Evolutionary conservation across 2,797 vertebrate species (phyloP).

Genomic region (Margarornis squamiger): DNA sequence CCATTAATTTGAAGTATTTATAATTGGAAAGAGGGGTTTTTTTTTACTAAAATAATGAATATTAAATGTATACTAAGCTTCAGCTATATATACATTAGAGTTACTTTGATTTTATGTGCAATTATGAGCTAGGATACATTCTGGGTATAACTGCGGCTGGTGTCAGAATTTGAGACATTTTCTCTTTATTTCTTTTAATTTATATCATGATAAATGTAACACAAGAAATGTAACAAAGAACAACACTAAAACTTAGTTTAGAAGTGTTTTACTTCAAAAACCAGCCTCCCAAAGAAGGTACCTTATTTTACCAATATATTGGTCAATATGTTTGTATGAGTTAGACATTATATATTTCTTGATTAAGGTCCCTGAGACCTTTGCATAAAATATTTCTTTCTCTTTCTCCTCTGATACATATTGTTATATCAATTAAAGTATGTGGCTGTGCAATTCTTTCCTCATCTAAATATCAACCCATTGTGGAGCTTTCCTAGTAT

Average conservation of each 20-base stretch:
- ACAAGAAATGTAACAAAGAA: accelerated
- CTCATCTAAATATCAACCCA: background rate
- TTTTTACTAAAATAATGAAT: background rate
- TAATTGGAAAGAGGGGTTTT: accelerated
- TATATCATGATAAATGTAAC: background rate
- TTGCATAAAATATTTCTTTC: background rate
- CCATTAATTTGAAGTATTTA: background rate
- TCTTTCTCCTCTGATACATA: background rate
- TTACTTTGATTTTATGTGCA: background rate
- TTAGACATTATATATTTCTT: background rate
- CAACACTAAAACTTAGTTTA: background rate
- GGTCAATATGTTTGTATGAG: background rate
- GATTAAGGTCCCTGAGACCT: background rate
- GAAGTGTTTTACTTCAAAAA: background rate
- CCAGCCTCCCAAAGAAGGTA: accelerated
- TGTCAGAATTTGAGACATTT: background rate
- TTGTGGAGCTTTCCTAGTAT: background rate
- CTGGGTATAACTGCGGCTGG: accelerated
- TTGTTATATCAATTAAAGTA: background rate
- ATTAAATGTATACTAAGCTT: background rate
- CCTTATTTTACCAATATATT: background rate
- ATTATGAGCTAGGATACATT: background rate
- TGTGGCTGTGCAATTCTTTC: background rate
- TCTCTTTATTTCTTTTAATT: background rate
- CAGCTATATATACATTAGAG: background rate